These are phyloP conservation scores for Cassiopea xamachana DNA, from an alignment of 30 jellyfish, hydroid and myxozoan genomes.

Conservation along the genomic window DNA sequence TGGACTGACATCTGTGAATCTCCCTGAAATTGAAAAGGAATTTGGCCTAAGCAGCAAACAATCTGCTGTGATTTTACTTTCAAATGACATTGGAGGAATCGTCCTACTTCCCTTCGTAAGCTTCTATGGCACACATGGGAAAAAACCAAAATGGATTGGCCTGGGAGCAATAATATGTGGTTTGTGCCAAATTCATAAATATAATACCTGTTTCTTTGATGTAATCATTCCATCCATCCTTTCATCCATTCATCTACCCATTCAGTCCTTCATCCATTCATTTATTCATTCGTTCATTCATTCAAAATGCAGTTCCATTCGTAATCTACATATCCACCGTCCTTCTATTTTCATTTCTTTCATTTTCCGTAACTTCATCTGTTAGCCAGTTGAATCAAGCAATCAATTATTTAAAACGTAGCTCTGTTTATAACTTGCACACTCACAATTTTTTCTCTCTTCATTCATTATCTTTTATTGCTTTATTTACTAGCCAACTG, in stretches of 20 bases:
- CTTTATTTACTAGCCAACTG: not conserved
- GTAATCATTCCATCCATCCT: not conserved
- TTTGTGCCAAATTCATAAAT: not conserved
- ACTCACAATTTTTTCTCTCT: too few relatives aligned
- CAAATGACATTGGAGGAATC: constrained; percentile 85
- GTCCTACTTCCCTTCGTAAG: constrained; percentile 73
- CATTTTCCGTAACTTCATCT: too few relatives aligned
- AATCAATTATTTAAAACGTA: too few relatives aligned
- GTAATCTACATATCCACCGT: too few relatives aligned
- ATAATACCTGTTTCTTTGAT: constrained; percentile 47
- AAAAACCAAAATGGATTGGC: constrained; percentile 85
- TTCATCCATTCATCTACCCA: not conserved
- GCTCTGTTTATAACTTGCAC: too few relatives aligned
- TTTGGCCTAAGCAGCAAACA: constrained; percentile 87
- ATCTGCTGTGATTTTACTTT: constrained; percentile 69
- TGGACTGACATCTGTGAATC: constrained; percentile 68
- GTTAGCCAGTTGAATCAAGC: too few relatives aligned
- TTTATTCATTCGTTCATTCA: not conserved
- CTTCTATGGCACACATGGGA: constrained; percentile 74
- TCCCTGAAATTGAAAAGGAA: constrained; percentile 83
- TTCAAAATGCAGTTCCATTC: too few relatives aligned
- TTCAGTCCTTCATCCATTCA: not conserved
- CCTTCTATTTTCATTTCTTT: too few relatives aligned
- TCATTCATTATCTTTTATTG: too few relatives aligned
- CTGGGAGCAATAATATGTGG: constrained; percentile 59